Evolutionary conservation across 1,140 invertebrate genomes (phyloP), one percentile per base, ranked within the genome.

Genomic region (Globodera rostochiensis): DNA sequence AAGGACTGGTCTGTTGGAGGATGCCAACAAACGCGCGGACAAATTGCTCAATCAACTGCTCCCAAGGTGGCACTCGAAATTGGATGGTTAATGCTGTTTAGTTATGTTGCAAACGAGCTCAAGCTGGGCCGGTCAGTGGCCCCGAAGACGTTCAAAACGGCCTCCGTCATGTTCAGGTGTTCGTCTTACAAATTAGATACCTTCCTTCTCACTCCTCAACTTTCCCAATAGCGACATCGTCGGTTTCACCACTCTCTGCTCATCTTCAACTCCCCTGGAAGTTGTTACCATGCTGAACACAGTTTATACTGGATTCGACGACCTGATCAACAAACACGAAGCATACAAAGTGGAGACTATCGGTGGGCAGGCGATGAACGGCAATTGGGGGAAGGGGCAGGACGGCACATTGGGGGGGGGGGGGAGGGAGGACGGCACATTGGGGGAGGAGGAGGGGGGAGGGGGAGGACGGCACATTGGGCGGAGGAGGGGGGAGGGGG

Each of bases 141-240:
- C 4, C 88, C 88, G 64, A 89, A 88, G 77, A 83, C 80, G 3
- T 89, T 88, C 80, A 79, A 82, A 60, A 75, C 86, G 70, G 96
- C 97, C 5, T 97, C 95, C 0, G 92, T 97, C 3, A 92, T 97
- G 76, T 97, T 97, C 91, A 96, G 71, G 80, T 83, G 60, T 50
- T 1, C 4, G 9, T 19, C 36, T 47, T 15, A 21, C 6, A 13
- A 11, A 15, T 60, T 60, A 5, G n/a, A 36, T 80, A 3, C 19
- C 11, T 45, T 25, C 66, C 70, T 45, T 15, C 19, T 49, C 80
- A 25, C 49, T 9, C 69, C 8, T 8, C 50, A n/a, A 7, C n/a
- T 21, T 46, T 46, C 6, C 49, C 73, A 21, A 6, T 80, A 83
- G 95, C 45, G 96, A 95, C 47, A 95, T 97, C 83, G 95, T 97